Evolutionary conservation across 2,797 vertebrate species (phyloP).

Genomic region (Podarcis lilfordi): DNA sequence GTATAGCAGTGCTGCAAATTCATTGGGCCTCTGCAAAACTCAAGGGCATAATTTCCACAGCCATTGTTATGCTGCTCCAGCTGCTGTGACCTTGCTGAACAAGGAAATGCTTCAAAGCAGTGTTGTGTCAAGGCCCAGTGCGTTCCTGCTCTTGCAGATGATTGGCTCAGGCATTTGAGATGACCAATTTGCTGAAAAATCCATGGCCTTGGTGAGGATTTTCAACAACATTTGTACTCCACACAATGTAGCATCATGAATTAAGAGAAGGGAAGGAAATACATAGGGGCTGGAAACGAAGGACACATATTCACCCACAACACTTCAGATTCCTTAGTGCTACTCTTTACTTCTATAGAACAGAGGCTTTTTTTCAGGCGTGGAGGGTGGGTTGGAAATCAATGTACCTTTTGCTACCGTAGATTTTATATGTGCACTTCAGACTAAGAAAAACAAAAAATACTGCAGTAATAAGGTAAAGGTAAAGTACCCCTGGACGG

Average conservation of each 20-base stretch:
- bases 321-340: neutral
- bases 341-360: neutral
- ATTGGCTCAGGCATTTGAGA: slow-evolving; percentile 6
- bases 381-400: neutral
- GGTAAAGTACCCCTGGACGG: too few relatives aligned
- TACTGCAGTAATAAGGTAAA: neutral
- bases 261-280: neutral
- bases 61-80: slow-evolving; percentile 1
- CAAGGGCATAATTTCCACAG: neutral
- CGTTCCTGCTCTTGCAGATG: neutral
- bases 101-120: neutral
- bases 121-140: neutral
- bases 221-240: neutral
- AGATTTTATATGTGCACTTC: neutral
- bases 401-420: neutral
- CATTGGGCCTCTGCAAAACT: neutral
- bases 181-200: slow-evolving; percentile 27
- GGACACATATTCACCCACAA: neutral
- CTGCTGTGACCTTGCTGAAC: slow-evolving; percentile 14
- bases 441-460: neutral
- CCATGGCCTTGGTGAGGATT: slow-evolving; percentile 8
- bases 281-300: neutral
- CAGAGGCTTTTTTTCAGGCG: neutral
- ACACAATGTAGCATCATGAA: neutral
- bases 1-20: neutral